Percentiles rank a stretch among this genome's conserved stretches.
phyloP scores from a whole-genome alignment of 1,140 invertebrate genomes.

The Anagrus nilaparvatae region DNA sequence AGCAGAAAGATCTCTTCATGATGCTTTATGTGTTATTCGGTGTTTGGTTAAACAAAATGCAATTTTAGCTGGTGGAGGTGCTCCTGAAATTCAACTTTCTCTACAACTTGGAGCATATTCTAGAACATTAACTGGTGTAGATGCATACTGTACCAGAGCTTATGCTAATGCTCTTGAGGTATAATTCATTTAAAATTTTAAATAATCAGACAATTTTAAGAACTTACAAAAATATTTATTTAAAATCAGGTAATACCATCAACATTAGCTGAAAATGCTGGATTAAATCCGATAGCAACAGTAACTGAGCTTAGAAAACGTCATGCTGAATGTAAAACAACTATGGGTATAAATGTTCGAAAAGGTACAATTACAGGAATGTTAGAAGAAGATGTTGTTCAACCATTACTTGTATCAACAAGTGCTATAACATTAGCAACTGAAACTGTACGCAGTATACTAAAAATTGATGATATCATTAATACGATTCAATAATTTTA shows the following conservation, averaged over 20 bases:
- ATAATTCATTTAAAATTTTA: conserved; percentile 9
- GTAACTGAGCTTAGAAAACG: conserved; percentile 93
- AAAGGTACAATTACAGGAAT: conserved; percentile 95
- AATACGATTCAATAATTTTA: conserved; percentile 41
- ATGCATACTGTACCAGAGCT: conserved; percentile 89
- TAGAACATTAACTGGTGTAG: conserved; percentile 76
- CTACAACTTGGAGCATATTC: conserved; percentile 74
- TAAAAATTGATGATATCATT: conserved; percentile 99
- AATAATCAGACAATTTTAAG: not conserved
- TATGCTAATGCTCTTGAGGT: conserved; percentile 96
- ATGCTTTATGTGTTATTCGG: conserved; percentile 95
- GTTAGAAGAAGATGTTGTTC: conserved; percentile 93
- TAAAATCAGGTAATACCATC: conserved; percentile 63
- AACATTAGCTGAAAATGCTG: conserved; percentile 98
- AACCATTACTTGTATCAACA: conserved; percentile 89
- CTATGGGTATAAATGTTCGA: conserved; percentile 92
- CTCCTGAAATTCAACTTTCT: conserved; percentile 92
- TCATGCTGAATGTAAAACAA: conserved; percentile 76
- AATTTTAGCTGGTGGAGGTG: conserved; percentile 90
- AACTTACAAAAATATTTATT: not conserved
- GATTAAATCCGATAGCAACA: conserved; percentile 94
- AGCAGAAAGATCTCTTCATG: conserved; percentile 91
- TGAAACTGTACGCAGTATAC: conserved; percentile 93
- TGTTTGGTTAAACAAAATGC: conserved; percentile 91
- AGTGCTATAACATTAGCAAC: conserved; percentile 91